Percentiles rank a stretch among this genome's conserved stretches.
phyloP scores from a whole-genome alignment of 2,888 invertebrate species.

The Synanthedon tipuliformis region DNA sequence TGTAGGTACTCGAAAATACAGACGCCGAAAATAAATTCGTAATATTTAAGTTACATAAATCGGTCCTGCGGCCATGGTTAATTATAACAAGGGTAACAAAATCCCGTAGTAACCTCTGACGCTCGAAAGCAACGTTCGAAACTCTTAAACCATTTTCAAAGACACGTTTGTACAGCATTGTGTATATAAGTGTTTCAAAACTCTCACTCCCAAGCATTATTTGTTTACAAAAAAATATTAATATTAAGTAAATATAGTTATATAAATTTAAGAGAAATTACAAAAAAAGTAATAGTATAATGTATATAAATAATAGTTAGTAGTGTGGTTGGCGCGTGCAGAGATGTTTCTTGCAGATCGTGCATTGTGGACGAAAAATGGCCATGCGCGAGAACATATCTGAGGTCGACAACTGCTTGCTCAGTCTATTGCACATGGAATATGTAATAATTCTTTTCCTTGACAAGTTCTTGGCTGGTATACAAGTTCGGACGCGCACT shows the following conservation, averaged over 20 bases:
- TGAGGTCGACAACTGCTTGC: conserved; percentile 55
- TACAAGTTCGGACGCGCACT: conserved; percentile 59
- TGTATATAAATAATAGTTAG: conserved; percentile 15
- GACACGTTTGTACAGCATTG: too few species aligned
- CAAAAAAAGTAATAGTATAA: neutral
- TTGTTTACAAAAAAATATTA: too few species aligned
- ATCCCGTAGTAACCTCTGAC: conserved; percentile 4
- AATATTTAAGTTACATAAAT: conserved; percentile 18
- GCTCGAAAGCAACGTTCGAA: neutral
- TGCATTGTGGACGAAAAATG: conserved; percentile 51
- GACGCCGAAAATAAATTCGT: too few species aligned
- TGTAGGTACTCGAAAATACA: too few species aligned
- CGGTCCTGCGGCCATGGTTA: conserved; percentile 5
- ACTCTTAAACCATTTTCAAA: neutral
- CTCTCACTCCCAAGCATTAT: too few species aligned
- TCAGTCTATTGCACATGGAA: conserved; percentile 56
- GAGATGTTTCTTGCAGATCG: conserved; percentile 53
- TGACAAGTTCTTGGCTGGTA: conserved; percentile 56
- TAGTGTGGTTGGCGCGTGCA: conserved; percentile 52
- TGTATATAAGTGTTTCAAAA: too few species aligned
- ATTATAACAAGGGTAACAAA: conserved; percentile 15
- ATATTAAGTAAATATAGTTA: neutral
- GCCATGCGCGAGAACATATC: conserved; percentile 59
- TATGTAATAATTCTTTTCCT: conserved; percentile 55
- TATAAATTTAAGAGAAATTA: neutral